These are phyloP conservation scores for Phyllotis vaccarum DNA, from an alignment of 2,797 vertebrate genomes.

Conservation along the genomic window DNA sequence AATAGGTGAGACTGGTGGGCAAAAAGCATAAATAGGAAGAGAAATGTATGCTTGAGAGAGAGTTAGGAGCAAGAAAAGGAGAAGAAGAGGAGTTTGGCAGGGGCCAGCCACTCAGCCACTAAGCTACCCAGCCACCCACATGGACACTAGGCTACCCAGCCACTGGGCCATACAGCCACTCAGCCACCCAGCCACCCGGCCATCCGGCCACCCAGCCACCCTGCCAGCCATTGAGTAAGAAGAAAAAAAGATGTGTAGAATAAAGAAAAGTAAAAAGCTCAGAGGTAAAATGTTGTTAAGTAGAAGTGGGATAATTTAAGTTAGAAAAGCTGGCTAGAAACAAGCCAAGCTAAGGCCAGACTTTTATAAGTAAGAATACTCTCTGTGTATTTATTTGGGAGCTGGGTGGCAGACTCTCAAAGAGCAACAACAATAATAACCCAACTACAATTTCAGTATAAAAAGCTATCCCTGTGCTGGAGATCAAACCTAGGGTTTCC, in stretches of 20 bases:
- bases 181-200: no score
- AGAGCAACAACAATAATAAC: neutral
- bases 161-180: no score
- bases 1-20: neutral
- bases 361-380: neutral
- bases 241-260: neutral
- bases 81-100: neutral
- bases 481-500: neutral
- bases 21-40: neutral
- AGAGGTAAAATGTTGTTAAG: neutral
- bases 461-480: neutral
- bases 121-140: neutral
- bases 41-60: neutral
- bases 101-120: neutral
- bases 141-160: no score
- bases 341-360: neutral
- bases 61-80: neutral
- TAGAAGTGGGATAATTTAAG: neutral
- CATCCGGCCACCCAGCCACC: neutral
- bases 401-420: neutral
- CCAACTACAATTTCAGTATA: neutral
- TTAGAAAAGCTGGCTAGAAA: neutral
- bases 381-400: neutral
- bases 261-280: neutral
- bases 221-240: neutral